A percentile compares a stretch with the other conserved stretches of the same genome.
These are phyloP conservation scores for Chlamydotis undulata DNA, from an alignment of 2,113 vertebrate species.

Conservation along the genomic window DNA sequence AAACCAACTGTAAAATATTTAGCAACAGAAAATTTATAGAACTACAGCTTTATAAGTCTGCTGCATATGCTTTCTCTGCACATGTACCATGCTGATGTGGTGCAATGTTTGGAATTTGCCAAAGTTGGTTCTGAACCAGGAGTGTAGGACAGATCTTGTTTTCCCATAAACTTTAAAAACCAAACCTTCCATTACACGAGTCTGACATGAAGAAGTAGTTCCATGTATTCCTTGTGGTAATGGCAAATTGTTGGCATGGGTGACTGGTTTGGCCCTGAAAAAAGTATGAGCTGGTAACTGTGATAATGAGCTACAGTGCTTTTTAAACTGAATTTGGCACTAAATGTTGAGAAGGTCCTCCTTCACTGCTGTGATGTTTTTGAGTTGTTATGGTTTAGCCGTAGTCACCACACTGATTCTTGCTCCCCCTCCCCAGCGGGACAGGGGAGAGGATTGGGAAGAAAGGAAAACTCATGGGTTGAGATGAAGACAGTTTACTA, in stretches of 20 bases:
- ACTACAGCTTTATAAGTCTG: neutral
- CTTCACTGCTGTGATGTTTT: neutral
- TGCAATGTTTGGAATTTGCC: neutral
- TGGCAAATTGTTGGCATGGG: neutral
- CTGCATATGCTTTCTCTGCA: neutral
- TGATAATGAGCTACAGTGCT: neutral
- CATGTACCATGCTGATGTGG: neutral
- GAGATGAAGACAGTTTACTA: no score
- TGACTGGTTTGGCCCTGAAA: neutral
- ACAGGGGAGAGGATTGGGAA: no score
- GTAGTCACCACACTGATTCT: no score
- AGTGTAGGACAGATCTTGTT: neutral
- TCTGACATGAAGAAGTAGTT: neutral
- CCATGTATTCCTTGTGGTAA: neutral
- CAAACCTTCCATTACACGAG: neutral
- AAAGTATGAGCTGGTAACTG: neutral
- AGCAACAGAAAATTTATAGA: neutral
- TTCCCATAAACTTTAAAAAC: neutral
- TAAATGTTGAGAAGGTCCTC: neutral
- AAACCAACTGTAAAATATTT: neutral
- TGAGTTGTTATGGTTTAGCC: neutral
- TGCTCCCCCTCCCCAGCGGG: no score
- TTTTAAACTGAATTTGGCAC: neutral
- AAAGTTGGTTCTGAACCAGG: neutral
- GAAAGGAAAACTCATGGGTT: no score